Evolutionary conservation across 2,113 vertebrate genomes (phyloP), one percentile per base, ranked within the genome.

Genomic region (Paratilapia polleni): DNA sequence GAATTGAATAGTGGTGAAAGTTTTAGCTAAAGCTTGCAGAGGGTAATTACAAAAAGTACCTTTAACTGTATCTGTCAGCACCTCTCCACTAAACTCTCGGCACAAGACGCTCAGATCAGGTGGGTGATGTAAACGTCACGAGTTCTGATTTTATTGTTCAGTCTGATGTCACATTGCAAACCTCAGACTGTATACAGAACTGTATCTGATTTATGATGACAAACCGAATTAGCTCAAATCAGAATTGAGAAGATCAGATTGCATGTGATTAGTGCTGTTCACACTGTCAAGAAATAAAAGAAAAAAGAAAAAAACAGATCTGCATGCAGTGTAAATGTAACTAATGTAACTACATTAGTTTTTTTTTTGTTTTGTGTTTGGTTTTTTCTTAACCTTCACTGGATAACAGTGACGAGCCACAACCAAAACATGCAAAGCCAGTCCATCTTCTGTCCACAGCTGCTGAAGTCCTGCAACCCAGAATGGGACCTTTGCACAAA

Each of bases 401-500:
- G 85, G 82, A 4, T 79, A 80, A 66, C 2, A 62, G 41, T 77
- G 22, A 54, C 2, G 41, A 36, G 94, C 88, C 22, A 79, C 80
- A 5, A 92, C 86, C 83, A 94, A 95, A 56, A 94, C 94, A 1
- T 90, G 87, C 3, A 96, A 66, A 49, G 93, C 94, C 91, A 96
- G 88, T 64, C 91, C 94, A 10, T 92, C 90, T 58, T 96, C 92
- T 20, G 20, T 85, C 94, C 95, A 96, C 82, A 77, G 43, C 82
- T 96, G 96, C 91, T 96, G 95, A 60, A 96, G 88, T 43, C 95
- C 96, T 8, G 88, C 73, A 73, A 96, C 94, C 74, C 87, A 89
- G 84, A 97, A 96, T 0, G 94, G 95, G 84, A 85, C 91, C 41
- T 76, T 52, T 26, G 68, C 63, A 3, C 74, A 81, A 26, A 15